A percentile compares a stretch with the other conserved stretches of the same genome.
Conservation (phyloP, 2,797 vertebrate species). For the Diplodus sargus region DNA sequence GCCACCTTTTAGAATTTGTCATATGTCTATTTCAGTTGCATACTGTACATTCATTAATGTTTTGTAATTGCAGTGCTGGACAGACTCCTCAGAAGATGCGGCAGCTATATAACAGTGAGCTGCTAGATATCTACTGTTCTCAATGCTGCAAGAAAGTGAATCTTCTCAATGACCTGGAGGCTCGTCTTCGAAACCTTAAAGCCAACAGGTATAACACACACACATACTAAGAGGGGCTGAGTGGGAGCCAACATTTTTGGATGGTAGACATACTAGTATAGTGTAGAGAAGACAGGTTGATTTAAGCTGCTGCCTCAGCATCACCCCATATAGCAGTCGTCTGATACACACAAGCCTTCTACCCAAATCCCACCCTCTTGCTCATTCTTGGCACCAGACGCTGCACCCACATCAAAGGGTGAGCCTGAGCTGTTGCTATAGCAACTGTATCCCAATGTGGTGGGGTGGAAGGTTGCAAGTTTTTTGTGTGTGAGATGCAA, state of each 20-base stretch:
- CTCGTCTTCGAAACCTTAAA: constrained; percentile 94
- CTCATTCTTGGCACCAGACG: constrained; percentile 23
- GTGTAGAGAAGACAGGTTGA: neutral
- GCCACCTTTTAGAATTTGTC: neutral
- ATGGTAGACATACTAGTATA: neutral
- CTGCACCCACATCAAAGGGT: constrained; percentile 54
- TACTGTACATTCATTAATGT: neutral
- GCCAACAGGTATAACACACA: constrained; percentile 88
- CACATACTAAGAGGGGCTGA: neutral
- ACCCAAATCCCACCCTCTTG: constrained; percentile 28
- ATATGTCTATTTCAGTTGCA: neutral
- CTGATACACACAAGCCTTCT: constrained; percentile 18
- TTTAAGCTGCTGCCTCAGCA: constrained; percentile 23
- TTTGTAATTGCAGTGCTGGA: constrained; percentile 85
- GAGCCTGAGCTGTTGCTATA: constrained; percentile 60
- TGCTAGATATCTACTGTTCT: constrained; percentile 94
- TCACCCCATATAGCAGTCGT: neutral
- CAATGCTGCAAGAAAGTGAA: constrained; percentile 98
- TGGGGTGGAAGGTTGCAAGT: constrained; percentile 10
- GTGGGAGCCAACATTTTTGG: neutral
- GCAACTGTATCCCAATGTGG: constrained; percentile 54
- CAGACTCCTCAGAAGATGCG: constrained; percentile 93
- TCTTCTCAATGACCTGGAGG: constrained; percentile 95
- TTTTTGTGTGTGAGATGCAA: constrained; percentile 17
- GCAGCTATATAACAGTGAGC: constrained; percentile 88